Conservation (phyloP, 1,140 invertebrate genomes). For the Argopecten irradians region DNA sequence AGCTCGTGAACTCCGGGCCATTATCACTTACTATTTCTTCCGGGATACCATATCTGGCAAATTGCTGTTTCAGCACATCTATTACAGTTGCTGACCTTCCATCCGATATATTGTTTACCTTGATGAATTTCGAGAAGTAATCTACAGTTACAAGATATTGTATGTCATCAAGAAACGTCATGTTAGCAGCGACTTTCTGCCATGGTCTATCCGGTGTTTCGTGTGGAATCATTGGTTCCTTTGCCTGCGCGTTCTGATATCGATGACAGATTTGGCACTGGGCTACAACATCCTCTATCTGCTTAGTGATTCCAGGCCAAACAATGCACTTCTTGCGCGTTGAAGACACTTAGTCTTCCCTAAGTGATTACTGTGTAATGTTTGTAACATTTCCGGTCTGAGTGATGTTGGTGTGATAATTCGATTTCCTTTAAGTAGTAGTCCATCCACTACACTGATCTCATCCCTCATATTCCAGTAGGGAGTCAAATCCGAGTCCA, state of each 20-base stretch:
- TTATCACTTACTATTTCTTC: slow-evolving; percentile 56
- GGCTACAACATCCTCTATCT: no score
- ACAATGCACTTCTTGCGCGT: background rate
- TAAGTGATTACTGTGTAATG: background rate
- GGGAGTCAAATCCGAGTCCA: background rate
- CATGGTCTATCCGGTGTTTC: no score
- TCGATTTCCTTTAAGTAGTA: background rate
- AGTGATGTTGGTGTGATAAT: background rate
- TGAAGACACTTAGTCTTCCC: slow-evolving; percentile 1
- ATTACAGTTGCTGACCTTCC: slow-evolving; percentile 48
- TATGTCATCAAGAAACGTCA: background rate
- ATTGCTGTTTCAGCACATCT: slow-evolving; percentile 50
- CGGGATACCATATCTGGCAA: slow-evolving; percentile 58
- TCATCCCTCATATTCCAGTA: slow-evolving; percentile 25
- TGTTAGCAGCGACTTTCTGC: no score
- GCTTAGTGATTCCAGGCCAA: no score
- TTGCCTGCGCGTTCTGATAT: no score
- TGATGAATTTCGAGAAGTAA: slow-evolving; percentile 51
- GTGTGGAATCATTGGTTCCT: no score
- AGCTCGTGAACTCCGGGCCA: slow-evolving; percentile 53
- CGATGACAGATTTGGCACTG: no score
- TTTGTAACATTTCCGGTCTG: background rate
- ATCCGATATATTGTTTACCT: slow-evolving; percentile 36
- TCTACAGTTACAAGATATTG: slow-evolving; percentile 50
- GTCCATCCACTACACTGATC: no score